These are phyloP conservation scores for Thunnus maccoyii DNA, from an alignment of 2,113 vertebrate species.

Conservation along the genomic window DNA sequence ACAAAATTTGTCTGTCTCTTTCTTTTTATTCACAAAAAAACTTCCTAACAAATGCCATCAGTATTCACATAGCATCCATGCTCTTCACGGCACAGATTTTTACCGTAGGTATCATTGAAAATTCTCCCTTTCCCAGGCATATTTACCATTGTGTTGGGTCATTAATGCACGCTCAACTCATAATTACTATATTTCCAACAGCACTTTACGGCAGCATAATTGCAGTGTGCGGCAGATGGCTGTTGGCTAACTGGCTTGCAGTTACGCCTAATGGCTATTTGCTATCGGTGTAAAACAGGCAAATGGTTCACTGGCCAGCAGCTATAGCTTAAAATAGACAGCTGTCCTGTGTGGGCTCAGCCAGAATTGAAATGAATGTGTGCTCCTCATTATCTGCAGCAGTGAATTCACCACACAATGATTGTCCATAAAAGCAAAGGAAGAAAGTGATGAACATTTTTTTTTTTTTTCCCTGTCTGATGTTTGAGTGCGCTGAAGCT, in stretches of 20 bases:
- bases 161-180: slow-evolving; percentile 74
- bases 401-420: slow-evolving; percentile 46
- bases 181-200: slow-evolving; percentile 78
- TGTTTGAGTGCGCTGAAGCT: slow-evolving; percentile 46
- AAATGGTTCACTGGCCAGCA: slow-evolving; percentile 74
- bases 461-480: background rate
- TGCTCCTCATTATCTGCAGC: slow-evolving; percentile 67
- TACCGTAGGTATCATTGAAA: slow-evolving; percentile 54
- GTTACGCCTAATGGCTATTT: slow-evolving; percentile 78
- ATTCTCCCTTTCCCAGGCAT: slow-evolving; percentile 27
- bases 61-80: slow-evolving; percentile 7
- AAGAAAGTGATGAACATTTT: slow-evolving; percentile 33
- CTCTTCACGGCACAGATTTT: slow-evolving; percentile 42
- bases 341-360: slow-evolving; percentile 72
- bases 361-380: slow-evolving; percentile 57
- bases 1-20: background rate
- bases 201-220: slow-evolving; percentile 74
- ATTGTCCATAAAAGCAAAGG: slow-evolving; percentile 46
- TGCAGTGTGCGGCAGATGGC: slow-evolving; percentile 76
- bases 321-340: slow-evolving; percentile 77
- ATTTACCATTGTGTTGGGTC: slow-evolving; percentile 64
- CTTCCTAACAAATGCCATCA: slow-evolving; percentile 25
- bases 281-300: slow-evolving; percentile 81
- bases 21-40: slow-evolving; percentile 1
- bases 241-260: slow-evolving; percentile 76